A percentile compares a stretch with the other conserved stretches of the same genome.
phyloP scores from a whole-genome alignment of 2,797 vertebrate genomes.

The Smutsia gigantea region DNA sequence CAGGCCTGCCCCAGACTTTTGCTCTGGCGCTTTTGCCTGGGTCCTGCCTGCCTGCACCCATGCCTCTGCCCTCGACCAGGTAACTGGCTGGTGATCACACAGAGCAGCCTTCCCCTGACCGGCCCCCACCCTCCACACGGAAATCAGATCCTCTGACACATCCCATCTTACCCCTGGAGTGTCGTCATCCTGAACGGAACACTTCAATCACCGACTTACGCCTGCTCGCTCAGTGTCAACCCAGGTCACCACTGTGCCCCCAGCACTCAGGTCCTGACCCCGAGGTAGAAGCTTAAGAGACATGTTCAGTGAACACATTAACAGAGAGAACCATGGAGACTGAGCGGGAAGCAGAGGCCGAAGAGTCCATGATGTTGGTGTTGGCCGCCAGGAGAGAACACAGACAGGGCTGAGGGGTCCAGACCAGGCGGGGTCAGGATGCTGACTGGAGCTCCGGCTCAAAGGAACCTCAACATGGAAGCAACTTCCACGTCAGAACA shows the following conservation, averaged over 20 bases:
- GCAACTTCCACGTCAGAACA: rapidly evolving
- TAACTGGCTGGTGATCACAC: background rate
- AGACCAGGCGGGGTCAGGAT: rapidly evolving
- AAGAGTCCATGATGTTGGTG: rapidly evolving
- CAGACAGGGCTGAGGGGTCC: background rate
- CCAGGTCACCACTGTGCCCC: too few relatives aligned
- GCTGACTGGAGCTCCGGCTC: background rate
- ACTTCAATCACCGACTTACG: background rate
- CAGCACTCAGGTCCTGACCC: background rate
- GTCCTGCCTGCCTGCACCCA: background rate
- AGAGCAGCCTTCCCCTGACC: background rate
- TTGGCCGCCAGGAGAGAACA: too few relatives aligned
- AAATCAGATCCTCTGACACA: background rate
- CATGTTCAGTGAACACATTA: background rate
- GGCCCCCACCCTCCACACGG: too few relatives aligned
- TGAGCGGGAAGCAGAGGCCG: background rate
- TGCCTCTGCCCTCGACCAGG: rapidly evolving
- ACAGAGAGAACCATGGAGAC: background rate
- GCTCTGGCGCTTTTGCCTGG: background rate
- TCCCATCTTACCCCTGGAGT: background rate
- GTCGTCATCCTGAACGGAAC: background rate
- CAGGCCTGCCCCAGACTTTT: background rate
- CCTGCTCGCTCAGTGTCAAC: too few relatives aligned
- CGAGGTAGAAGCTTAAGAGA: rapidly evolving
- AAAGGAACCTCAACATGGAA: background rate